Evolutionary conservation across 1,140 invertebrate genomes (phyloP).

Genomic region (Pachypsylla venusta): DNA sequence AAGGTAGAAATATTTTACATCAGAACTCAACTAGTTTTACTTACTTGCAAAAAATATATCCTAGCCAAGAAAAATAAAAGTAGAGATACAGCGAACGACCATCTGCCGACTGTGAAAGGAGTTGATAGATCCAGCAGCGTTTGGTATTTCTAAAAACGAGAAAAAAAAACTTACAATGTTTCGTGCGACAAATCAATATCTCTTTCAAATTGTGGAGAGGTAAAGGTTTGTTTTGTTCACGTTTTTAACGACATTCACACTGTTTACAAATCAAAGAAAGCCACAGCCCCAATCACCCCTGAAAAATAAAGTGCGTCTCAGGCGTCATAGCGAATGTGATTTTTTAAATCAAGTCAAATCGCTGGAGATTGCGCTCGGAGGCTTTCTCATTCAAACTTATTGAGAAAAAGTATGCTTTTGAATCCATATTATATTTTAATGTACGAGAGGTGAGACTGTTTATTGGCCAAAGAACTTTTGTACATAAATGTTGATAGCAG

Average conservation of each 20-base stretch:
- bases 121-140: conserved; percentile 38
- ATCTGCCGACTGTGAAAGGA: conserved; percentile 36
- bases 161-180: conserved; percentile 11
- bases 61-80: conserved; percentile 32
- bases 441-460: too few species aligned
- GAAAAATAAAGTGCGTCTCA: background rate
- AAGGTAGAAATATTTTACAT: conserved; percentile 1
- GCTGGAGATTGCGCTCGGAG: too few species aligned
- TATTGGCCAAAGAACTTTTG: too few species aligned
- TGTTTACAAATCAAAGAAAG: background rate
- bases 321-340: too few species aligned
- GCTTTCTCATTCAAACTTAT: too few species aligned
- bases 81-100: conserved; percentile 34
- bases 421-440: too few species aligned
- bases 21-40: conserved; percentile 7
- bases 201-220: background rate
- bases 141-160: conserved; percentile 32
- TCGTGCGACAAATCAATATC: background rate
- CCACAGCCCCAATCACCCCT: background rate
- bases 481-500: too few species aligned
- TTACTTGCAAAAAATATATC: conserved; percentile 33
- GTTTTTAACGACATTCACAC: background rate
- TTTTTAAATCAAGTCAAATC: too few species aligned
- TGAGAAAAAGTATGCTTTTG: too few species aligned
- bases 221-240: background rate